A percentile compares a stretch with the other conserved stretches of the same genome.
Conservation (phyloP, 2,113 vertebrate species). For the Craseonycteris thonglongyai region DNA sequence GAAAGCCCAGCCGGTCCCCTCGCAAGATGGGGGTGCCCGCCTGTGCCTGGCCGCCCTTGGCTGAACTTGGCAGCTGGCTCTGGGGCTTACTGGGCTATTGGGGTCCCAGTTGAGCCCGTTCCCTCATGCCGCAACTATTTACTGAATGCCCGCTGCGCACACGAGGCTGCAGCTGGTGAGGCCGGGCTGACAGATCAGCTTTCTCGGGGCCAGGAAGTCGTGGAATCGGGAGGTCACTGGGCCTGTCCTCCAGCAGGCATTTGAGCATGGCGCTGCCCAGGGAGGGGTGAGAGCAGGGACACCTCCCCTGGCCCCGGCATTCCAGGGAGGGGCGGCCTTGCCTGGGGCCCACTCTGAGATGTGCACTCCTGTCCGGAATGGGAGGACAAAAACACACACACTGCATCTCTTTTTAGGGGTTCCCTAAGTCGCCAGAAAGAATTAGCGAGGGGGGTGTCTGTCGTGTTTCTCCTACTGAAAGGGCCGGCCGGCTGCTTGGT, state of each 20-base stretch:
- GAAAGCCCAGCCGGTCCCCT: not conserved
- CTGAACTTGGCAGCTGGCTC: slow-evolving; percentile 47
- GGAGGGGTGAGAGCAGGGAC: not conserved
- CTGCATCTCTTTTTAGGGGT: not conserved
- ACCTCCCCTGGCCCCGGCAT: not conserved
- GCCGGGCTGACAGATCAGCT: slow-evolving; percentile 44
- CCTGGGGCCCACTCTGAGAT: not conserved
- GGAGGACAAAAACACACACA: not conserved
- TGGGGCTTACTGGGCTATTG: slow-evolving; percentile 48
- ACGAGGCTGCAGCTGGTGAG: slow-evolving; percentile 44
- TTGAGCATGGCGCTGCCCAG: slow-evolving; percentile 12
- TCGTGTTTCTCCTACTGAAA: not conserved
- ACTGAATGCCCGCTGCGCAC: slow-evolving; percentile 60
- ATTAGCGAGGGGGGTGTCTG: not conserved
- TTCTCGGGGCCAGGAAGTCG: slow-evolving; percentile 60
- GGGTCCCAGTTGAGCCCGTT: slow-evolving; percentile 44
- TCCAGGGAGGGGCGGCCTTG: not conserved
- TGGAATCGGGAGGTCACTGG: slow-evolving; percentile 54
- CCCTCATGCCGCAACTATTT: slow-evolving; percentile 65
- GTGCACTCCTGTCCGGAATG: not conserved
- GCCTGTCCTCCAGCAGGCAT: not conserved
- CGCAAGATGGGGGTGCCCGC: not conserved
- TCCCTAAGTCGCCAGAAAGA: not conserved
- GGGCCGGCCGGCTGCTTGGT: not conserved
- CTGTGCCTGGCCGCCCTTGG: slow-evolving; percentile 38